Conservation (phyloP, 2,797 vertebrate genomes). For the Epinephelus malabaricus region DNA sequence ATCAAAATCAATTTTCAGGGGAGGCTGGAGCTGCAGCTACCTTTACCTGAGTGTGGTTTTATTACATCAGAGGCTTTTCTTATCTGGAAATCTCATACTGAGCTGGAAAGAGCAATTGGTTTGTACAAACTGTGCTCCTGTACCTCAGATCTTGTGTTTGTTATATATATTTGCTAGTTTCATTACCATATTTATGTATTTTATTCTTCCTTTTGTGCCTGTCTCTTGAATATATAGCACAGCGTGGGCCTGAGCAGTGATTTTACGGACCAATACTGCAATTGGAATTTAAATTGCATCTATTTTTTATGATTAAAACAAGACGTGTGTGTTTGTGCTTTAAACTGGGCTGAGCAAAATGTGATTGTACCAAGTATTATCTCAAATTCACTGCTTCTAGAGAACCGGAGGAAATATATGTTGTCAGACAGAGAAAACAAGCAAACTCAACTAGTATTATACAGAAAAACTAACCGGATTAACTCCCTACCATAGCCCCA, state of each 20-base stretch:
- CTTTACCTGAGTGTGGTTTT: slow-evolving; percentile 35
- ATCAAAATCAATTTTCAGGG: slow-evolving; percentile 55
- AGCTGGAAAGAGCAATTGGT: slow-evolving; percentile 23
- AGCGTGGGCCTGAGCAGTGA: background rate
- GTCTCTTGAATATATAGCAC: background rate
- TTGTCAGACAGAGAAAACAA: too few species aligned
- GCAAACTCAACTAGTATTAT: too few species aligned
- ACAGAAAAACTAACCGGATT: too few species aligned
- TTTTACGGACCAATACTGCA: background rate
- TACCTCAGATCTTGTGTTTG: background rate
- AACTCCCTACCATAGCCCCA: too few species aligned
- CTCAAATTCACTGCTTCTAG: too few species aligned
- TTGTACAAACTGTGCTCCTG: slow-evolving; percentile 16
- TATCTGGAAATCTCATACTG: slow-evolving; percentile 33
- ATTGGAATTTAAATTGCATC: background rate
- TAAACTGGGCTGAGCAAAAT: background rate
- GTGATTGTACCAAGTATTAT: too few species aligned
- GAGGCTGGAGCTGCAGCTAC: slow-evolving; percentile 26
- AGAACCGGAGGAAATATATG: too few species aligned
- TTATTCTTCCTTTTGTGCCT: background rate
- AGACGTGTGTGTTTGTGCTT: background rate
- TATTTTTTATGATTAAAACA: background rate
- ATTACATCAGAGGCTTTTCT: slow-evolving; percentile 26
- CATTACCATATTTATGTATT: slow-evolving; percentile 27
- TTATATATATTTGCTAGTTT: slow-evolving; percentile 9